Evolutionary conservation across 2,113 vertebrate genomes (phyloP), one percentile per base, ranked within the genome.

Genomic region (Promerops cafer): DNA sequence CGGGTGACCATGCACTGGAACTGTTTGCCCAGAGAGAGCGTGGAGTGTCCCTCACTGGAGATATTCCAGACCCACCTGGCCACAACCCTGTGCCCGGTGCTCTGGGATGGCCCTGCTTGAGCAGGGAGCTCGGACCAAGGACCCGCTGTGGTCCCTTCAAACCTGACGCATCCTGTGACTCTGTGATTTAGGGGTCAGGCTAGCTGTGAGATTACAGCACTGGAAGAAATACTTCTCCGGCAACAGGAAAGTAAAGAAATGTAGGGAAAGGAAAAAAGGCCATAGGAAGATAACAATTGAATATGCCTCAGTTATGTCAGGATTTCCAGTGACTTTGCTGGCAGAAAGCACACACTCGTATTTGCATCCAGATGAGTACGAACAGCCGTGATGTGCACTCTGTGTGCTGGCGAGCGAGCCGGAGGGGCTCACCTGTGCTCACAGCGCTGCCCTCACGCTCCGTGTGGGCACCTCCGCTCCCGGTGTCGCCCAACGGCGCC

Each of bases 371-470:
- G 17, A 1, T 2, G 6, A 64, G 61, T 11, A 30, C 3, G 2
- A 28, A 22, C 13, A 80, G 42, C 13, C 23, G 56, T 16, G 44
- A 30, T 56, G 12, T 28, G 47, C 35, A 49, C 18, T 49, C 10
- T n/a, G 37, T 2, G 49, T 3, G 39, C 64, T 3, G 53, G 16
- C 1, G 5, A 61, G 63, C 13, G 83, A 84, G 70, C 60, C 54
- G 57, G 15, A 59, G 5, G 27, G 50, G 70, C 95, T 87, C 87
- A 97, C 96, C 96, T 95, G 49, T 11, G 78, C 24, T 44, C 35
- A 2, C 33, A 22, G 80, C 47, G 59, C 5, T 47, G 72, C 63
- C 31, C 86, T 74, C 87, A 7, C 6, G 50, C 49, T 57, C 72
- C 26, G 50, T 7, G 21, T 0, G 56, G 45, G 35, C 23, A 39